Evolutionary conservation across 2,113 vertebrate genomes (phyloP), one percentile per base, ranked within the genome.

Genomic region (Strix uralensis): DNA sequence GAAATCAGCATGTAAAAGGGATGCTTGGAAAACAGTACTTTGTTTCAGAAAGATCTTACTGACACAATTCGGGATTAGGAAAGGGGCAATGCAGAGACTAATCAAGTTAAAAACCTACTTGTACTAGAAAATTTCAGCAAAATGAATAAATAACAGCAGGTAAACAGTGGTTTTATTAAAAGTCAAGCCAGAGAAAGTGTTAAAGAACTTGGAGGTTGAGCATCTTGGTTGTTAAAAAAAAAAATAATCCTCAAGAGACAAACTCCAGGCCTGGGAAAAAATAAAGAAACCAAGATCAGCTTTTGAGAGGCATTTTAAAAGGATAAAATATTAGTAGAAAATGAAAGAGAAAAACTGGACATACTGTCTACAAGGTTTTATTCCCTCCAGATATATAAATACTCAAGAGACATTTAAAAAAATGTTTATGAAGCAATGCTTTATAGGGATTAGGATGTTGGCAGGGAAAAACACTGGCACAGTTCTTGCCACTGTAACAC

Each of bases 241-340:
- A 79, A 81, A 30, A 49, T 3, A 94, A 95, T 74, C 38, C 94
- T 88, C 95, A 92, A 66, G 91, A 92, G 84, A 91, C 49, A 80
- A 92, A 87, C 54, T 90, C 36, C 9, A 92, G 54, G 87, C 95
- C 95, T 95, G 91, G 95, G 94, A 97, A 97, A 97, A 92, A 93
- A 77, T 38, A 87, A 74, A 85, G 47, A 54, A 90, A 91, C n/a
- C 59, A 22, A 80, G 61, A 79, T 44, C 32, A 44, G 71, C 78
- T 93, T 88, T 83, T 55, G 67, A 95, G 67, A 91, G 81, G 71
- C 58, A 58, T 62, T 91, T 70, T 87, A 38, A 79, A 87, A 92
- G 62, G 46, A 67, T 36, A 77, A 92, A 91, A 62, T 49, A 74
- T 30, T 30, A 81, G 74, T 2, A 94, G 70, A 94, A 96, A 79